phyloP scores from a whole-genome alignment of 2,113 vertebrate species.

The Noctilio leporinus region DNA sequence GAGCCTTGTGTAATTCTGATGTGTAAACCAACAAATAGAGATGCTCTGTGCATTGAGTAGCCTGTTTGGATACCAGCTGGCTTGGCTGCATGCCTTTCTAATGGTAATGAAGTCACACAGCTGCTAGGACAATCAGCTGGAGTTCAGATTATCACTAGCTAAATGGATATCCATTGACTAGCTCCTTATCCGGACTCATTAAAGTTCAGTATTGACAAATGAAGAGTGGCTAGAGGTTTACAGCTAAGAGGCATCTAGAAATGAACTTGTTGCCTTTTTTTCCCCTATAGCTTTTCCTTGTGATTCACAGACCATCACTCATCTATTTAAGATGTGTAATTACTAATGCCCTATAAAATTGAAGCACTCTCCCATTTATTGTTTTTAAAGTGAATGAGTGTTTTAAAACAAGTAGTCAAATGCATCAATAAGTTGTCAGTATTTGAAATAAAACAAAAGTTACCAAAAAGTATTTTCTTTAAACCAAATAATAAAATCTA shows the following conservation, averaged over 20 bases:
- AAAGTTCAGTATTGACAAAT: conserved; percentile 76
- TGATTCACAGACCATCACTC: conserved; percentile 51
- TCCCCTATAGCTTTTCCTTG: conserved; percentile 62
- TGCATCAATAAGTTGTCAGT: not conserved
- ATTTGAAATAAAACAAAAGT: not conserved
- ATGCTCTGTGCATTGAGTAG: conserved; percentile 76
- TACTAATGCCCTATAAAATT: conserved; percentile 14
- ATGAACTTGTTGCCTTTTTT: conserved; percentile 66
- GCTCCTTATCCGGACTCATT: conserved; percentile 82
- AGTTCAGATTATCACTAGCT: conserved; percentile 81
- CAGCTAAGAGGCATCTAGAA: conserved; percentile 75
- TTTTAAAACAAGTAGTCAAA: not conserved
- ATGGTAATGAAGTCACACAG: conserved; percentile 87
- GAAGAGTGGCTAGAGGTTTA: conserved; percentile 73
- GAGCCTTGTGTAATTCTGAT: conserved; percentile 76
- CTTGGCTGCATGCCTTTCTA: conserved; percentile 84
- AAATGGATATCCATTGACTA: conserved; percentile 82
- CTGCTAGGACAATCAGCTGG: conserved; percentile 87
- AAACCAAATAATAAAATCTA: not conserved
- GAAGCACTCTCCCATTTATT: not conserved
- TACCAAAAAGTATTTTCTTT: not conserved
- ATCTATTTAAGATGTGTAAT: conserved; percentile 2
- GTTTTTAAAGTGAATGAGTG: conserved; percentile 11
- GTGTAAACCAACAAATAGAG: conserved; percentile 74
- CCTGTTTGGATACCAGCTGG: conserved; percentile 83